A percentile compares a stretch with the other conserved stretches of the same genome.
phyloP scores from a whole-genome alignment of 1,140 invertebrate genomes.

The Habropoda laboriosa region DNA sequence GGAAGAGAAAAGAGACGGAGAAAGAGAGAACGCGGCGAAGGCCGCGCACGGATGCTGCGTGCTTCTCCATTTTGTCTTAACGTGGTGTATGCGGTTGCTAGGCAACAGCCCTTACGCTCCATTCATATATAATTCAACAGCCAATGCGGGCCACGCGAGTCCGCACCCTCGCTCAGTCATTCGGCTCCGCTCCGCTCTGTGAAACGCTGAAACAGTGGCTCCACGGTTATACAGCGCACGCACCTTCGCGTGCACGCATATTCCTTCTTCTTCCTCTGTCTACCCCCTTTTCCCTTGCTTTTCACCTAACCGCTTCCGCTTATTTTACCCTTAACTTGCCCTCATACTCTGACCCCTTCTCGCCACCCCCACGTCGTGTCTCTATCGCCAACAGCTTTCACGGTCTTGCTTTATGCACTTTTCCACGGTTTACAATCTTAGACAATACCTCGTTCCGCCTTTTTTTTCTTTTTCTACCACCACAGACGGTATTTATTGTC shows the following conservation, averaged over 20 bases:
- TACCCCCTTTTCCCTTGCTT: not conserved
- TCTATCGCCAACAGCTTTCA: slow-evolving; percentile 37
- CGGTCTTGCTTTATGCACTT: slow-evolving; percentile 50
- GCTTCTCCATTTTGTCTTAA: slow-evolving; percentile 82
- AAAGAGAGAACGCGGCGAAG: slow-evolving; percentile 26
- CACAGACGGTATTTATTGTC: not conserved
- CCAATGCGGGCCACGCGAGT: slow-evolving; percentile 82
- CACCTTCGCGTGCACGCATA: slow-evolving; percentile 62
- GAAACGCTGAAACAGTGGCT: slow-evolving; percentile 74
- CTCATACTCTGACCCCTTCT: not conserved
- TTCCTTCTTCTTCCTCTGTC: slow-evolving; percentile 52
- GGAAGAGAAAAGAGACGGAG: slow-evolving; percentile 35
- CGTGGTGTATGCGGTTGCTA: slow-evolving; percentile 80
- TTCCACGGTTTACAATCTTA: slow-evolving; percentile 39
- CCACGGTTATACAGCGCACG: slow-evolving; percentile 55
- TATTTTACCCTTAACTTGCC: slow-evolving; percentile 35
- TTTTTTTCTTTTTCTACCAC: too few species aligned
- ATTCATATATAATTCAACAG: slow-evolving; percentile 83
- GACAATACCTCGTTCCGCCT: not conserved
- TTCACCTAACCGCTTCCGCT: slow-evolving; percentile 13
- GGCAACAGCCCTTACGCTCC: slow-evolving; percentile 82
- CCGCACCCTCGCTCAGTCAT: slow-evolving; percentile 74
- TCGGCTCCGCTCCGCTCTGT: slow-evolving; percentile 67
- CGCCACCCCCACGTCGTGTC: not conserved
- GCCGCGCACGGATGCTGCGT: slow-evolving; percentile 67